Conservation (phyloP, 2,797 vertebrate genomes). For the Hippopotamyrus pictus region DNA sequence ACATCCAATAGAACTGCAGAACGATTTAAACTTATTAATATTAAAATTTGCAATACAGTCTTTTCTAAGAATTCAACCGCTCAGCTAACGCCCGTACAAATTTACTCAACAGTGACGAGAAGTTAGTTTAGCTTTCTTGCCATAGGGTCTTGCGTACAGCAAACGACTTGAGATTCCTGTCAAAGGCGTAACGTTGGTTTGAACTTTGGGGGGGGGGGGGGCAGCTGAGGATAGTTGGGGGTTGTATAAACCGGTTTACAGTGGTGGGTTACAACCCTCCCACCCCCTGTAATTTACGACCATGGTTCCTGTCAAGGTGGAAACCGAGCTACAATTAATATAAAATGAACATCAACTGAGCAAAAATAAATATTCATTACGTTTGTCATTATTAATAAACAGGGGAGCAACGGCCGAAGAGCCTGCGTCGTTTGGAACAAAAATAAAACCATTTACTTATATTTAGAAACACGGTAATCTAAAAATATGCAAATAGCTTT, state of each 20-base stretch:
- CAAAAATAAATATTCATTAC: neutral
- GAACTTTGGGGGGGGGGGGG: neutral
- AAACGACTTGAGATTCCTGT: neutral
- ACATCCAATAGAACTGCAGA: conserved; percentile 37
- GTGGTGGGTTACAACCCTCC: neutral
- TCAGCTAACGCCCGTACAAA: conserved; percentile 3
- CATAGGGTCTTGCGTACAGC: neutral
- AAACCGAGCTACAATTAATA: neutral
- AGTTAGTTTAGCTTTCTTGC: neutral
- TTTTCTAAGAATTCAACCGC: conserved; percentile 29
- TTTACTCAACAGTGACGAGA: neutral
- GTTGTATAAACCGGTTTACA: neutral
- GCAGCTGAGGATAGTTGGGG: too few species aligned
- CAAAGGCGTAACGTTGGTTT: neutral
- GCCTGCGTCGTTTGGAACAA: neutral
- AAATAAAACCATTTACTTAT: neutral
- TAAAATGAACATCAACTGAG: neutral
- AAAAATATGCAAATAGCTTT: neutral
- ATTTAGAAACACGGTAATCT: neutral
- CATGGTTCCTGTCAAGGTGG: neutral
- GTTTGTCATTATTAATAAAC: neutral
- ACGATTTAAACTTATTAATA: conserved; percentile 19
- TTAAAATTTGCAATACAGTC: conserved; percentile 21
- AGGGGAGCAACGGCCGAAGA: neutral
- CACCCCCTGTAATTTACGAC: neutral